Base-by-base conservation (phyloP, 2,113 vertebrate genomes). In the Zeus faber region DNA sequence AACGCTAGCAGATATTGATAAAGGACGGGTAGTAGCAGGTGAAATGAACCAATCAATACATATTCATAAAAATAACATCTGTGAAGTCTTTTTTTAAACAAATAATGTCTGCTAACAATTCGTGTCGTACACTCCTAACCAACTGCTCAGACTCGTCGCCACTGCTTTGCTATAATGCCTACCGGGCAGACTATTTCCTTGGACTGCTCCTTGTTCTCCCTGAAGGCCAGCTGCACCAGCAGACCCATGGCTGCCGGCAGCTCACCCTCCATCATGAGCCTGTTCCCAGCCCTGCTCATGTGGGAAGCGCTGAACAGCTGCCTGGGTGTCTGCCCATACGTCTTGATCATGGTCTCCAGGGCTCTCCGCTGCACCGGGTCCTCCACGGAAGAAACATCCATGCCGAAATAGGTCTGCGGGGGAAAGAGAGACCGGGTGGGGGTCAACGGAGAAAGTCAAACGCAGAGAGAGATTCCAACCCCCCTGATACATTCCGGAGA, bases 311-410 rank as follows among this genome's bases (percentile, higher is more conserved):
- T 93, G 80, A 99, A 99, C 35, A 99, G 88, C 85, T 99, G 97
- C 1, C 95, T 89, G 39, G 97, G 97, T 0, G 97, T 98, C 76
- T 99, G 97, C 25, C 97, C 97, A 0, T 99, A 98, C 0, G 97
- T 99, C 81, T 98, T 99, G 67, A 99, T 97, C 97, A 99, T 99
- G 16, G 96, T 99, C 85, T 99, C 96, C 41, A 99, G 85, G 1
- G 97, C 97, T 37, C 97, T 90, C 43, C 96, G 90, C 87, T 99
- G 97, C 46, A 99, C 97, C 0, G 97, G 92, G 76, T 99, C 97
- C 80, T 99, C 97, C 20, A 99, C 97, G 7, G 97, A 92, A 21
- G 96, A 98, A 18, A 99, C 97, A 44, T 98, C 97, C 95, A 99
- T 98, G 29, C 97, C 96, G 76, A 99, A 99, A 58, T 98, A 99